Evolutionary conservation across 2,888 invertebrate genomes (phyloP).

Genomic region (Cerceris ruficornis): DNA sequence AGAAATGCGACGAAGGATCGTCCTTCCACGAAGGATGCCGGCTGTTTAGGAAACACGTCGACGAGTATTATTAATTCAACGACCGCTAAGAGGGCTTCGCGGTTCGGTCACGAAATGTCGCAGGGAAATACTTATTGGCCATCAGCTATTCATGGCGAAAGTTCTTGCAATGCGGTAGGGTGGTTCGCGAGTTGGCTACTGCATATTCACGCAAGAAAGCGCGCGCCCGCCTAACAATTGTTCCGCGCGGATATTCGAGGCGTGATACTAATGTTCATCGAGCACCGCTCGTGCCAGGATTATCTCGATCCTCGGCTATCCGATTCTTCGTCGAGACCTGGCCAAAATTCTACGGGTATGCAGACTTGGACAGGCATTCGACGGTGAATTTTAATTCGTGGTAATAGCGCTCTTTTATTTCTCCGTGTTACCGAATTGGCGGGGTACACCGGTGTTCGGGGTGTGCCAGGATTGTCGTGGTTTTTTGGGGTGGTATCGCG

Average conservation of each 20-base stretch:
- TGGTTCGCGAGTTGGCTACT: conserved; percentile 3
- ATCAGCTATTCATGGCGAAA: conserved; percentile 63
- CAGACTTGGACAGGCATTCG: too few species aligned
- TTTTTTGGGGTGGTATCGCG: too few species aligned
- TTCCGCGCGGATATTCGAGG: not conserved
- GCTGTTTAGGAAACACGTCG: conserved; percentile 46
- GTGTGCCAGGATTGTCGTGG: too few species aligned
- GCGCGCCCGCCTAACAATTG: conserved; percentile 34
- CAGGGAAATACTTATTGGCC: conserved; percentile 58
- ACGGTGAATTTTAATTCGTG: too few species aligned
- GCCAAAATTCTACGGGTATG: too few species aligned
- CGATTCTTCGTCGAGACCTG: too few species aligned
- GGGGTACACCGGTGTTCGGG: too few species aligned
- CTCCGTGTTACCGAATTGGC: too few species aligned
- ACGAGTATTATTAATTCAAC: conserved; percentile 64
- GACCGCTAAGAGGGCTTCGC: conserved; percentile 51
- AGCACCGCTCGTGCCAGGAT: too few species aligned
- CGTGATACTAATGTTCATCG: conserved; percentile 1
- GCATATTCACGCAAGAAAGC: conserved; percentile 40
- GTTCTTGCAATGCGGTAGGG: conserved; percentile 39
- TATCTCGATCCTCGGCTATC: too few species aligned
- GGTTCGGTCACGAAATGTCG: conserved; percentile 50
- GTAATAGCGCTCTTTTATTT: too few species aligned
- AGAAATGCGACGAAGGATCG: conserved; percentile 10
- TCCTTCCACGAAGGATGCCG: conserved; percentile 14